Evolutionary conservation across 2,888 invertebrate genomes (phyloP).

Genomic region (Hydroisotoma schaefferi): DNA sequence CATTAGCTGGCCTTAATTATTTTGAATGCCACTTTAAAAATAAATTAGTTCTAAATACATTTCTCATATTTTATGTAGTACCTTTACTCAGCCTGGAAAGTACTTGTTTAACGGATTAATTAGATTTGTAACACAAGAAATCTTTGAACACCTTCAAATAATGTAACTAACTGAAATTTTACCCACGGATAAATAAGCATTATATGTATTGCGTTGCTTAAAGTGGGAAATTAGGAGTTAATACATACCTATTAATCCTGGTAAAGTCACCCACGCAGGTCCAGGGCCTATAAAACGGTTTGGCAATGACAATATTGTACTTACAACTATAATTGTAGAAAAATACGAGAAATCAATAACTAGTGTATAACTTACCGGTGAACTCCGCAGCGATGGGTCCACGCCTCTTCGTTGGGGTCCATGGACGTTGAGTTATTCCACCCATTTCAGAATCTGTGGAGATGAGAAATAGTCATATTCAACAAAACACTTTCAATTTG

Average conservation of each 20-base stretch:
- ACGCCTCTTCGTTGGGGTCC: slow-evolving; percentile 83
- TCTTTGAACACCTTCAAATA: no score
- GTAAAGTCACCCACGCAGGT: slow-evolving; percentile 78
- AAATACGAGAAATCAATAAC: background rate
- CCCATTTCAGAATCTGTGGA: slow-evolving; percentile 60
- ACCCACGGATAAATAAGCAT: no score
- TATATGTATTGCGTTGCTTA: background rate
- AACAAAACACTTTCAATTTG: no score
- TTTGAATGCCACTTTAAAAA: no score
- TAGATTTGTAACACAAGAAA: no score
- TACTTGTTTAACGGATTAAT: no score
- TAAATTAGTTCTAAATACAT: no score
- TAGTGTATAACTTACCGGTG: slow-evolving; percentile 55
- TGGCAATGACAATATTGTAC: background rate
- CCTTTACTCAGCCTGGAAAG: no score
- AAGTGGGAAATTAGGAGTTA: slow-evolving; percentile 7
- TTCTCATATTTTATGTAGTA: no score
- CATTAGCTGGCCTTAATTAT: no score
- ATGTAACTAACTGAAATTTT: no score
- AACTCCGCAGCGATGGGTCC: slow-evolving; percentile 86
- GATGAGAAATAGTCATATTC: no score
- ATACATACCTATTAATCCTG: slow-evolving; percentile 70
- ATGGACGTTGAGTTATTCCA: slow-evolving; percentile 74
- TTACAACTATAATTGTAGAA: background rate
- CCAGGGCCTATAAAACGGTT: slow-evolving; percentile 54